Percentiles rank a stretch among this genome's conserved stretches.
Conservation (phyloP, 2,113 vertebrate species). For the Neomonachus schauinslandi region DNA sequence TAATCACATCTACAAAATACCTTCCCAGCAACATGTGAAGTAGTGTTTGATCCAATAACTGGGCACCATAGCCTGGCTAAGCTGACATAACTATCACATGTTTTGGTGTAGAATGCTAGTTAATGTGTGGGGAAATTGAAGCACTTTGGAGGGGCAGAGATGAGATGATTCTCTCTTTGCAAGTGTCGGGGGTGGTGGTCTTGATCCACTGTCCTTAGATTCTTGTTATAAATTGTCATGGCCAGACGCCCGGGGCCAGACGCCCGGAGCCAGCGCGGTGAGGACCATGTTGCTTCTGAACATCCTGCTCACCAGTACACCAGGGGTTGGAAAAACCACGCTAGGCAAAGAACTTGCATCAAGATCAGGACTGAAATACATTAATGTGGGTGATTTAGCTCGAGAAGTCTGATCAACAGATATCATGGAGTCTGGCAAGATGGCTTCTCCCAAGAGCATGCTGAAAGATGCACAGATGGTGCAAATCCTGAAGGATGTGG, state of each 20-base stretch:
- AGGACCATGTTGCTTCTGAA: too few relatives aligned
- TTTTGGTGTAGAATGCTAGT: not conserved
- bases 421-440: slow-evolving; percentile 87
- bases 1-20: not conserved
- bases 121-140: not conserved
- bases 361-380: too few relatives aligned
- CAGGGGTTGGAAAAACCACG: too few relatives aligned
- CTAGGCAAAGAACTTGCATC: too few relatives aligned
- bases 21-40: not conserved
- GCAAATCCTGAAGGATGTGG: slow-evolving; percentile 99
- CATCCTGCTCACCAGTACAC: too few relatives aligned
- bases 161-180: not conserved
- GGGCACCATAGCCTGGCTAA: not conserved
- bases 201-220: not conserved
- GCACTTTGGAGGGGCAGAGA: not conserved
- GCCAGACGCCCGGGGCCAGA: too few relatives aligned
- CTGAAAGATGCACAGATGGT: slow-evolving; percentile 97
- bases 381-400: too few relatives aligned
- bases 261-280: too few relatives aligned
- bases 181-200: not conserved
- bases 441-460: slow-evolving; percentile 94
- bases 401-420: slow-evolving; percentile 17
- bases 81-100: not conserved
- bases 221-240: not conserved
- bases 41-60: not conserved